phyloP scores from a whole-genome alignment of 2,888 invertebrate genomes.

The Cryptocheilus praepositus region DNA sequence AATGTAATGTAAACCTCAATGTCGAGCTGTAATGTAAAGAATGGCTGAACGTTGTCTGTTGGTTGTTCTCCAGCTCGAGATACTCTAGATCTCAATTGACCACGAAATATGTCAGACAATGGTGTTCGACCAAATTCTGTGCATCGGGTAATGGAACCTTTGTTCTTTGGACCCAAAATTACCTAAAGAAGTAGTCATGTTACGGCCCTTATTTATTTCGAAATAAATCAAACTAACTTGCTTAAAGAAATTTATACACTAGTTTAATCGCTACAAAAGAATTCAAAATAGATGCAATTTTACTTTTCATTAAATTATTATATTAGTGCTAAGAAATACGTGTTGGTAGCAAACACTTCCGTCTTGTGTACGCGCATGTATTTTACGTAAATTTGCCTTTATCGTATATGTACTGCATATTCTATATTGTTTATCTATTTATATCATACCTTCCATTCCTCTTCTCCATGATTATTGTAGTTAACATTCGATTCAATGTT shows the following conservation, averaged over 20 bases:
- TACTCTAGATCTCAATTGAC: conserved; percentile 90
- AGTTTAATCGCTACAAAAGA: too few relatives aligned
- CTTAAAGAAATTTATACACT: too few relatives aligned
- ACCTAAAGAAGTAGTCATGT: too few relatives aligned
- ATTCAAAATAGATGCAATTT: too few relatives aligned
- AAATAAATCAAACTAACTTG: too few relatives aligned
- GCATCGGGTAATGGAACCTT: conserved; percentile 90
- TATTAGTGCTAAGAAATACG: too few relatives aligned
- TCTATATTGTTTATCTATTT: background rate
- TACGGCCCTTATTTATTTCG: too few relatives aligned
- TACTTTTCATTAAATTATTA: too few relatives aligned
- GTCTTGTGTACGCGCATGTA: too few relatives aligned
- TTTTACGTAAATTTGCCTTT: too few relatives aligned
- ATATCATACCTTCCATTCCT: conserved; percentile 81
- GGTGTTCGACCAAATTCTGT: conserved; percentile 90
- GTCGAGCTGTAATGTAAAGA: conserved; percentile 95
- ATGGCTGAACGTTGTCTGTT: conserved; percentile 95
- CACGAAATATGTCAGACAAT: conserved; percentile 94
- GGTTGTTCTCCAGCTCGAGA: conserved; percentile 84
- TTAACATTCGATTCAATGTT: conserved; percentile 69
- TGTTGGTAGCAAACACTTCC: too few relatives aligned
- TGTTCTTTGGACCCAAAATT: conserved; percentile 86
- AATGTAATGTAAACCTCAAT: conserved; percentile 83
- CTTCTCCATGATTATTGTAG: conserved; percentile 75
- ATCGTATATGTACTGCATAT: too few relatives aligned